These are phyloP conservation scores for Bombus breviceps DNA, from an alignment of 1,140 invertebrate species.

Conservation along the genomic window DNA sequence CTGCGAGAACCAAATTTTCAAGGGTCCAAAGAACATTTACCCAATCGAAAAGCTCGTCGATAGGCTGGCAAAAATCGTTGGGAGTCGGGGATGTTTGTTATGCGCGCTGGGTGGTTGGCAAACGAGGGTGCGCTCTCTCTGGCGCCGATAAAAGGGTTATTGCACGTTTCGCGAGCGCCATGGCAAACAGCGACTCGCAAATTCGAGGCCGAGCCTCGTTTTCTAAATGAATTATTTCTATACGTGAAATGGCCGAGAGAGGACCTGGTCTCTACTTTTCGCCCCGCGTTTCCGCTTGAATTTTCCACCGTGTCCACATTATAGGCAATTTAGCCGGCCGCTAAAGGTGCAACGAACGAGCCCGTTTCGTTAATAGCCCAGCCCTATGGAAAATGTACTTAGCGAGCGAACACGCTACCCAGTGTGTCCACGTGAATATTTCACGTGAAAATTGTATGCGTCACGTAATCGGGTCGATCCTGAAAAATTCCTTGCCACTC, in stretches of 20 bases:
- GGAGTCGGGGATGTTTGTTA: slow-evolving; percentile 15
- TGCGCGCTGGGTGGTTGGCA: slow-evolving; percentile 10
- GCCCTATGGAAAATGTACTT: slow-evolving; percentile 32
- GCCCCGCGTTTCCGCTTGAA: slow-evolving; percentile 1
- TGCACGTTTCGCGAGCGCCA: slow-evolving; percentile 29
- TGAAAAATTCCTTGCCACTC: slow-evolving; percentile 21
- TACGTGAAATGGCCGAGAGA: not conserved
- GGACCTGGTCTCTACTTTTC: not conserved
- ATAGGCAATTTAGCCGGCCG: slow-evolving; percentile 41
- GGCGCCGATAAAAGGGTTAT: slow-evolving; percentile 40
- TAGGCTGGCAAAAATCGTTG: slow-evolving; percentile 15
- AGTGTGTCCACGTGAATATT: slow-evolving; percentile 19
- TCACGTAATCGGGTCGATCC: not conserved
- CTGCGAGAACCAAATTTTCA: not conserved
- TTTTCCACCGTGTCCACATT: slow-evolving; percentile 48
- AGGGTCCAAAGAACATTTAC: not conserved
- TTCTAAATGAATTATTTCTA: slow-evolving; percentile 55
- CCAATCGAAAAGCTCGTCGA: not conserved
- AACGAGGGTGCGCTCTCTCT: not conserved
- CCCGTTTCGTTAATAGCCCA: slow-evolving; percentile 41
- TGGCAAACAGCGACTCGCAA: slow-evolving; percentile 28
- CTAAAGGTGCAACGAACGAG: slow-evolving; percentile 36
- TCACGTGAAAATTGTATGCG: slow-evolving; percentile 11
- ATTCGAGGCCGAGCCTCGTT: slow-evolving; percentile 35
- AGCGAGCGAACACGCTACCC: not conserved